phyloP scores from a whole-genome alignment of 2,113 vertebrate genomes.

The Macrotis lagotis region DNA sequence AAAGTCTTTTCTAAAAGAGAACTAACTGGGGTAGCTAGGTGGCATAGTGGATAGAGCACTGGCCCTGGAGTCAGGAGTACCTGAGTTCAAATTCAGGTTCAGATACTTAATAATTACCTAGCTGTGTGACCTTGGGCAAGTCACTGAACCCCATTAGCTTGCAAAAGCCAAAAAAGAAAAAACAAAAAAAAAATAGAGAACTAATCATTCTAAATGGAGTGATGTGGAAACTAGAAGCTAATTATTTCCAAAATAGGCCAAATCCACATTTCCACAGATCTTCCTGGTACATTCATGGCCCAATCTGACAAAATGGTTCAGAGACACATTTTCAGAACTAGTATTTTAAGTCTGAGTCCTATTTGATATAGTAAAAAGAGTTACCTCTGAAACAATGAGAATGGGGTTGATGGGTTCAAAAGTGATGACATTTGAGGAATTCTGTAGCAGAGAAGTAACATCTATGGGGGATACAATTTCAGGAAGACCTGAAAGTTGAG shows the following conservation, averaged over 20 bases:
- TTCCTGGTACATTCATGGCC: background rate
- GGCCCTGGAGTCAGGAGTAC: too few species aligned
- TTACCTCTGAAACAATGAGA: constrained; percentile 61
- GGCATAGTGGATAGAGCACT: too few species aligned
- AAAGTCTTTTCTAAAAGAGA: too few species aligned
- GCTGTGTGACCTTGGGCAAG: too few species aligned
- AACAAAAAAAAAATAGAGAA: too few species aligned
- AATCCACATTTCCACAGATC: background rate
- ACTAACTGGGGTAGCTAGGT: too few species aligned
- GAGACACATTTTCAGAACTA: background rate
- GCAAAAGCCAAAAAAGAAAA: too few species aligned
- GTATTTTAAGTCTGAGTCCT: background rate
- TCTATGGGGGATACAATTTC: constrained; percentile 79
- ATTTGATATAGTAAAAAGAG: background rate
- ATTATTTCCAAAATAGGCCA: background rate
- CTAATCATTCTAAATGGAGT: background rate
- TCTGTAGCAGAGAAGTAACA: constrained; percentile 65
- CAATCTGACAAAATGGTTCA: background rate
- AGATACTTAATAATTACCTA: too few species aligned
- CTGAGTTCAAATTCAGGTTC: too few species aligned
- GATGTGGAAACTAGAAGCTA: background rate
- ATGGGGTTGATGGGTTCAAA: constrained; percentile 4
- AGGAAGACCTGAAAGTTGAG: constrained; percentile 75
- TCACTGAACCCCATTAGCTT: too few species aligned
- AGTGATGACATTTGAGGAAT: background rate